Percentiles rank a stretch among this genome's conserved stretches.
These are phyloP conservation scores for Drepana falcataria DNA, from an alignment of 2,888 invertebrate genomes.

Conservation along the genomic window DNA sequence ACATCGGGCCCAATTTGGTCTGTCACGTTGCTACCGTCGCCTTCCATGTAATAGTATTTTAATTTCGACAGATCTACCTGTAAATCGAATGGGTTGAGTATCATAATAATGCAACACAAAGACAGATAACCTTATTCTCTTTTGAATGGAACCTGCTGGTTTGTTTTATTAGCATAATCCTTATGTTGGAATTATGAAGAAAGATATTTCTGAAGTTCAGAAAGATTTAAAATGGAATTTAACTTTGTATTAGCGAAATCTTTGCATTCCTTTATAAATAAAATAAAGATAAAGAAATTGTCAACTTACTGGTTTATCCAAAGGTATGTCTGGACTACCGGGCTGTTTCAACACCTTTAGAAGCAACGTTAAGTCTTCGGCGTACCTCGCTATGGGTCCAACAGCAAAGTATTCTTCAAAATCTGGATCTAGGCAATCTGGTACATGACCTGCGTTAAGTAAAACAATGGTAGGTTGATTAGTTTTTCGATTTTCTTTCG, in stretches of 20 bases:
- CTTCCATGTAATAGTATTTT: conserved; percentile 89
- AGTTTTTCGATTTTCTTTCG: too few relatives aligned
- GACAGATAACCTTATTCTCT: too few relatives aligned
- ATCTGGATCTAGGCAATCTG: conserved; percentile 78
- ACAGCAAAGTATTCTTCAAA: conserved; percentile 86
- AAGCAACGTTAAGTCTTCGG: conserved; percentile 88
- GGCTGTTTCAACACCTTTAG: conserved; percentile 83
- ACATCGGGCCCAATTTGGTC: conserved; percentile 80
- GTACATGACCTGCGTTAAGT: conserved; percentile 78
- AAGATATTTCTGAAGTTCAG: too few relatives aligned
- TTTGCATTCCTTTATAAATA: too few relatives aligned
- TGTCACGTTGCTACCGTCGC: conserved; percentile 83
- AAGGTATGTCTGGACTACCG: conserved; percentile 54
- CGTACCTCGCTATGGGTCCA: conserved; percentile 93
- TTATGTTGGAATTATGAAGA: too few relatives aligned
- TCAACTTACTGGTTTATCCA: conserved; percentile 61
- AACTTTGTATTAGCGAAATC: too few relatives aligned
- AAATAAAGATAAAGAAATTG: not conserved
- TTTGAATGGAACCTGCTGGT: too few relatives aligned
- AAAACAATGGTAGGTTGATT: not conserved
- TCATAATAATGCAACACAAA: not conserved
- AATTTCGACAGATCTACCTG: conserved; percentile 81
- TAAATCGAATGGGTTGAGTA: conserved; percentile 17
- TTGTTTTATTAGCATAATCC: too few relatives aligned
- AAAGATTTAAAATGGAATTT: too few relatives aligned